phyloP scores from a whole-genome alignment of 2,797 vertebrate species.

The Chrosomus eos region DNA sequence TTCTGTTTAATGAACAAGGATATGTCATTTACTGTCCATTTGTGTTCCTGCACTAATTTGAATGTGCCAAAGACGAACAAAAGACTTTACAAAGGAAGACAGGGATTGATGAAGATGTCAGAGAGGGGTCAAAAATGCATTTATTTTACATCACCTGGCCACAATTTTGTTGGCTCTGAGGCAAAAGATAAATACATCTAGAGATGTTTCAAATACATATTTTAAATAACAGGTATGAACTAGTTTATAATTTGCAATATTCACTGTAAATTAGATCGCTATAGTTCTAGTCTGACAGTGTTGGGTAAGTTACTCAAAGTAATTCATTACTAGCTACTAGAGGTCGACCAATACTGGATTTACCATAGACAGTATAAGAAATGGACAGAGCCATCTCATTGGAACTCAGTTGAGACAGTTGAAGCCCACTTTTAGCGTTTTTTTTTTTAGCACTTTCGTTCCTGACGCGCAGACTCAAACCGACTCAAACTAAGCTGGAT shows the following conservation, averaged over 20 bases:
- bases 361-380: no score
- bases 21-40: conserved; percentile 22
- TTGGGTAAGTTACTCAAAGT: no score
- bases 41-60: not conserved
- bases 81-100: not conserved
- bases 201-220: not conserved
- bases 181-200: not conserved
- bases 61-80: conserved; percentile 1
- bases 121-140: not conserved
- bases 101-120: not conserved
- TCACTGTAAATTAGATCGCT: not conserved
- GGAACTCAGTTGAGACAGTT: no score
- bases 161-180: not conserved
- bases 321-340: not conserved
- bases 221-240: not conserved
- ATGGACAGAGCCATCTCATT: no score
- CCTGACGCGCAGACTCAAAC: no score
- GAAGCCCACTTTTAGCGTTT: no score
- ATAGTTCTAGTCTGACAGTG: not conserved
- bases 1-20: conserved; percentile 28
- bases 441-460: no score
- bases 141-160: not conserved
- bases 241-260: not conserved
- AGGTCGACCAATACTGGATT: no score
- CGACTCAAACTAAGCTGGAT: no score